phyloP scores from a whole-genome alignment of 2,113 vertebrate genomes.

The Cynoglossus semilaevis region DNA sequence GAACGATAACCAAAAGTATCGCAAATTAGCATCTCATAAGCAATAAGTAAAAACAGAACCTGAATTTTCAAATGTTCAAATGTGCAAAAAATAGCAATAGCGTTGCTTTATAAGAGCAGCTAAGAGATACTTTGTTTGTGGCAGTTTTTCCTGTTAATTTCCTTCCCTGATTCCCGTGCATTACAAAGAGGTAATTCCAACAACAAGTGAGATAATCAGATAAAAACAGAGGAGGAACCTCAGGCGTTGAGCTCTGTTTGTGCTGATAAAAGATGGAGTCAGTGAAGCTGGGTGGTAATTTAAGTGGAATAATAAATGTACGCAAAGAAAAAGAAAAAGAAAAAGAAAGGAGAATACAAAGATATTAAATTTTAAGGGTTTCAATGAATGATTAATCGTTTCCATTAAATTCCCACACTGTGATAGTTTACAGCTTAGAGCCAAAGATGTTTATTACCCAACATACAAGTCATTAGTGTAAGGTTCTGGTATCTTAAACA shows the following conservation, averaged over 20 bases:
- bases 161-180: too few species aligned
- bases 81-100: too few species aligned
- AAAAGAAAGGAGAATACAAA: background rate
- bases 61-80: too few species aligned
- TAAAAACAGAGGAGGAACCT: slow-evolving; percentile 11
- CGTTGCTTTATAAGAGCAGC: too few species aligned
- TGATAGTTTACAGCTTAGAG: slow-evolving; percentile 28
- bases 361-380: slow-evolving; percentile 31
- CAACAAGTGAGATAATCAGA: slow-evolving; percentile 16
- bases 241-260: background rate
- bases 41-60: too few species aligned
- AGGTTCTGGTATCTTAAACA: slow-evolving; percentile 45
- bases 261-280: slow-evolving; percentile 7
- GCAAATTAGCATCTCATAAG: too few species aligned
- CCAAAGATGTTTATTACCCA: slow-evolving; percentile 50
- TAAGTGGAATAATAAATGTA: slow-evolving; percentile 14
- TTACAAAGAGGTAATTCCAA: background rate
- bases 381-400: slow-evolving; percentile 63
- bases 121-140: too few species aligned
- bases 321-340: background rate
- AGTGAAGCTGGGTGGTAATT: slow-evolving; percentile 11
- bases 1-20: too few species aligned
- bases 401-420: slow-evolving; percentile 53
- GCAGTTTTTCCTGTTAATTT: too few species aligned
- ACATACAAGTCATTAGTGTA: slow-evolving; percentile 47